These are phyloP conservation scores for Drosophila melanica DNA, from an alignment of 1,140 invertebrate species.

Conservation along the genomic window DNA sequence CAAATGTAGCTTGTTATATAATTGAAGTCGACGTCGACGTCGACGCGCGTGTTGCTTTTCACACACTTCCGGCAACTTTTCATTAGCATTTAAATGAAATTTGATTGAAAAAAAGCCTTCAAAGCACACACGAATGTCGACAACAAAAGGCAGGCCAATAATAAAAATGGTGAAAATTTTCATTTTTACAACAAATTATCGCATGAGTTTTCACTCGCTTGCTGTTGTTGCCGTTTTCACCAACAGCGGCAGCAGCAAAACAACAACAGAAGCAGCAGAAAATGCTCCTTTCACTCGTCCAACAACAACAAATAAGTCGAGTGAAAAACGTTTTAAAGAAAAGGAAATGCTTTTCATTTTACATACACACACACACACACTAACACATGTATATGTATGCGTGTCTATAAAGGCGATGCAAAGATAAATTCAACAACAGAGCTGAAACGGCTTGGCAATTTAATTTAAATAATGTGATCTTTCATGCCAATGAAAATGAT, in stretches of 20 bases:
- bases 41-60: slow-evolving; percentile 59
- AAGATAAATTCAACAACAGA: slow-evolving; percentile 63
- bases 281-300: slow-evolving; percentile 78
- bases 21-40: slow-evolving; percentile 52
- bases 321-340: slow-evolving; percentile 78
- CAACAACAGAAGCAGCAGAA: slow-evolving; percentile 36
- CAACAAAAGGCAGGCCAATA: slow-evolving; percentile 51
- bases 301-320: slow-evolving; percentile 67
- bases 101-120: slow-evolving; percentile 60
- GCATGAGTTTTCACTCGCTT: slow-evolving; percentile 77
- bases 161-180: slow-evolving; percentile 80
- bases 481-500: slow-evolving; percentile 80
- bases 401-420: slow-evolving; percentile 45
- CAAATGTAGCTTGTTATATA: slow-evolving; percentile 65
- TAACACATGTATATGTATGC: slow-evolving; percentile 1
- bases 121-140: slow-evolving; percentile 39
- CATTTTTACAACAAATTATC: slow-evolving; percentile 82
- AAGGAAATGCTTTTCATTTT: slow-evolving; percentile 82
- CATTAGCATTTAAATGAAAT: slow-evolving; percentile 83
- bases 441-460: slow-evolving; percentile 59
- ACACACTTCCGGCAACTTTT: slow-evolving; percentile 74
- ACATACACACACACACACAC: slow-evolving; percentile 22
- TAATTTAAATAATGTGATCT: slow-evolving; percentile 83
- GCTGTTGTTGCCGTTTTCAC: slow-evolving; percentile 66
- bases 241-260: slow-evolving; percentile 46